Base-by-base conservation (phyloP, 2,113 vertebrate species). In the Eublepharis macularius region DNA sequence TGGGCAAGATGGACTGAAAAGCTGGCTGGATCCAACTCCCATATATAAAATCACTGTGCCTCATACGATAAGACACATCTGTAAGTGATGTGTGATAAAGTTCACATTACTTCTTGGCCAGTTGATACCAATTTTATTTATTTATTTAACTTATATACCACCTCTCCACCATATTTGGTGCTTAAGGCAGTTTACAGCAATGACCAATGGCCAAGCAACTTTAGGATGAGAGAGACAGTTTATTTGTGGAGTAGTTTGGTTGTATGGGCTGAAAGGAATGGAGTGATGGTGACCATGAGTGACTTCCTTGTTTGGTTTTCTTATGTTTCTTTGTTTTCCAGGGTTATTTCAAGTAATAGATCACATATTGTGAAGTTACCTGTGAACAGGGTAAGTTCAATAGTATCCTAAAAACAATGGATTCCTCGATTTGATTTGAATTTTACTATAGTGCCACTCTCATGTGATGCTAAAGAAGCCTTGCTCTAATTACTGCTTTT, bases 321-420 rank as follows among this genome's bases (percentile, higher is more conserved):
- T 88, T 87, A 49, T 87, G 1, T 91, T 93, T 92, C 57, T 84
- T 66, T 94, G 90, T 91, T 87, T 95, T 95, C 87, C 93, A 98
- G 98, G 98, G 97, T 98, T 91, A 98, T 98, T 95, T 98, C 97
- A 92, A 98, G 98, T 96, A 98, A 98, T 90, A 96, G 98, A 91
- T 98, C 98, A 66, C 98, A 98, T 92, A 98, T 98, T 93, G 98
- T 98, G 95, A 98, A 98, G 95, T 95, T 98, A 86, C 96, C 97
- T 0, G 97, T 97, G 84, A 97, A 97, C 84, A 97, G 97, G 96
- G 98, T 98, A 94, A 97, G 97, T 97, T 36, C 82, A 76, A 43
- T 1, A 34, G 75, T 86, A 12, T 90, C 1, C 0, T 85, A 49
- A 84, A 32, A 19, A 79, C 85, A 69, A 10, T 19, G 8, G 16